Evolutionary conservation across 2,888 invertebrate species (phyloP), one percentile per base, ranked within the genome.

Genomic region (Plagodis pulveraria): DNA sequence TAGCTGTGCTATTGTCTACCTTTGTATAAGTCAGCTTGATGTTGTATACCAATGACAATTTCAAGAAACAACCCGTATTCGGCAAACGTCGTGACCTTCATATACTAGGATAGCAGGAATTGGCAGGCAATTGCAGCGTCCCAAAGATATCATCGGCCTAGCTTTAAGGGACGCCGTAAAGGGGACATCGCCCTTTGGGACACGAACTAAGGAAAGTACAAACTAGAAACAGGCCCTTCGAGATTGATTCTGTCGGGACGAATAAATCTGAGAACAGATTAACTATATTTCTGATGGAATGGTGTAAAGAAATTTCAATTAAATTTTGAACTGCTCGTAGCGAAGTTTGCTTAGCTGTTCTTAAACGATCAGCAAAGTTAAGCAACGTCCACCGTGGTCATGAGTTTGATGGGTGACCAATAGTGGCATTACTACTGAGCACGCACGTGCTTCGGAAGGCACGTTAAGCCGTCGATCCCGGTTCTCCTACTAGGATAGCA

Each of bases 131-230:
- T 60, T 51, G 60, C 62, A 63, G 32, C 42, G 56, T 66, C 59
- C 62, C 69, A 58, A 66, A 70, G 67, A 75, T 74, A 72, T 69
- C 75, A 72, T 68, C 62, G 74, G 68, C 70, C 70, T 69, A 70
- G 75, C 78, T 79, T 77, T 77, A 77, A 79, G 73, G 74, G 71
- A 67, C 60, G 72, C 72, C 68, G 62, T 78, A 79, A 78, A 67
- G 69, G 70, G 71, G 76, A 73, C 68, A 66, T 63, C 51, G 53
- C 54, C 78, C 75, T 72, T 62, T 45, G 77, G 72, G 75, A 60
- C 46, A 51, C 51, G 10, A 11, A 47, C 11, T 22, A 46, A 40
- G 36, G 54, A 58, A 11, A 42, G 58, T 45, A n/a, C 50, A 40
- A 44, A 45, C 53, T 47, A 55, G 44, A 33, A 43, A 49, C 42